Conservation (phyloP, 2,113 vertebrate genomes). For the Oreochromis aureus region DNA sequence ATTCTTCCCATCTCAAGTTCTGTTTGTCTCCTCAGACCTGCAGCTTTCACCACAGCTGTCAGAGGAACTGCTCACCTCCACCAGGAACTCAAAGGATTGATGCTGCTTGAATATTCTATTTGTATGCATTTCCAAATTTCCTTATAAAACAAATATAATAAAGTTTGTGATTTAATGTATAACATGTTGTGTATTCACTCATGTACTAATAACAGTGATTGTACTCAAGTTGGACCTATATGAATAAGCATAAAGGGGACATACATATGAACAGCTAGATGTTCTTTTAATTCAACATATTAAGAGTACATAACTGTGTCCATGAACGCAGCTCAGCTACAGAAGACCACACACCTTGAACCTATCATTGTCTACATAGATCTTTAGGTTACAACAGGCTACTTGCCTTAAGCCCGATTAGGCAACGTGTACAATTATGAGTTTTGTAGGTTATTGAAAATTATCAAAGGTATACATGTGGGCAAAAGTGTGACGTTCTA, state of each 20-base stretch:
- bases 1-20: not conserved
- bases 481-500: constrained; percentile 24
- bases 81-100: not conserved
- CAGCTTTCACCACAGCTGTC: not conserved
- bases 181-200: not conserved
- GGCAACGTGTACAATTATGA: constrained; percentile 19
- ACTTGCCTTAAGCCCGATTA: constrained; percentile 10
- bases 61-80: not conserved
- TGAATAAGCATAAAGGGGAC: not conserved
- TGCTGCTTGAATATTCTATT: not conserved
- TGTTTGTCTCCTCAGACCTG: constrained; percentile 42
- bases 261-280: constrained; percentile 28
- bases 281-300: constrained; percentile 57
- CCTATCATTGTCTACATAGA: constrained; percentile 33
- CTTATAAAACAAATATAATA: not conserved
- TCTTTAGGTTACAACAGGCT: constrained; percentile 20
- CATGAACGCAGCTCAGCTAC: constrained; percentile 54
- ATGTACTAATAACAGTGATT: not conserved
- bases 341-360: constrained; percentile 41
- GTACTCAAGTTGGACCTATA: not conserved
- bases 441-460: constrained; percentile 13
- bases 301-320: constrained; percentile 53
- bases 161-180: not conserved
- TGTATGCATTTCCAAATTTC: not conserved
- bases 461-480: constrained; percentile 32